phyloP scores from a whole-genome alignment of 2,888 invertebrate genomes.

The Agonopterix subpropinquella region DNA sequence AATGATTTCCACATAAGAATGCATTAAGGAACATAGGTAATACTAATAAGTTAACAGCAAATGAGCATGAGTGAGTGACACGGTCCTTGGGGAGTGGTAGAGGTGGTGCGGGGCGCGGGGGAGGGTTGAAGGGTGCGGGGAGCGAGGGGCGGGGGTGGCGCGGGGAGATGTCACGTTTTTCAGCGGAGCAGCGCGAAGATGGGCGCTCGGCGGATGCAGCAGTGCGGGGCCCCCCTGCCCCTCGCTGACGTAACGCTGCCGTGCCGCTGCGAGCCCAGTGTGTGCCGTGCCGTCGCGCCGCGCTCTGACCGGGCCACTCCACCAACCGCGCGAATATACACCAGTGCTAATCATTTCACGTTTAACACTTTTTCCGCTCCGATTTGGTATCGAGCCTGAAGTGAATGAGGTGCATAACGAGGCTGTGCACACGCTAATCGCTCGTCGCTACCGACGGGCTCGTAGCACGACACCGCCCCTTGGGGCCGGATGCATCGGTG shows the following conservation, averaged over 20 bases:
- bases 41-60: conserved; percentile 41
- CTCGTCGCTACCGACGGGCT: conserved; percentile 13
- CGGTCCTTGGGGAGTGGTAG: conserved; percentile 24
- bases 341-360: conserved; percentile 68
- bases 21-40: not conserved
- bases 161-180: conserved; percentile 62
- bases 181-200: conserved; percentile 56
- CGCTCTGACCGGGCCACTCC: conserved; percentile 55
- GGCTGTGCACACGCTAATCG: conserved; percentile 41
- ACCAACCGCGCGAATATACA: conserved; percentile 56
- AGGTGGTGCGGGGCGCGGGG: conserved; percentile 28
- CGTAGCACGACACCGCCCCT: conserved; percentile 46
- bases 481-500: conserved; percentile 58
- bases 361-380: conserved; percentile 51
- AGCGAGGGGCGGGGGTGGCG: conserved; percentile 21
- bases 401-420: conserved; percentile 59
- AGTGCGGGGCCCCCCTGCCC: conserved; percentile 53
- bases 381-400: conserved; percentile 49
- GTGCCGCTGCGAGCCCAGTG: conserved; percentile 57
- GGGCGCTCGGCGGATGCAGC: conserved; percentile 66
- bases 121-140: no score
- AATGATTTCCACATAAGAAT: not conserved
- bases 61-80: conserved; percentile 42
- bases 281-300: conserved; percentile 72
- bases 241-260: conserved; percentile 71